phyloP scores from a whole-genome alignment of 2,888 invertebrate genomes.

The Pterostichus niger region DNA sequence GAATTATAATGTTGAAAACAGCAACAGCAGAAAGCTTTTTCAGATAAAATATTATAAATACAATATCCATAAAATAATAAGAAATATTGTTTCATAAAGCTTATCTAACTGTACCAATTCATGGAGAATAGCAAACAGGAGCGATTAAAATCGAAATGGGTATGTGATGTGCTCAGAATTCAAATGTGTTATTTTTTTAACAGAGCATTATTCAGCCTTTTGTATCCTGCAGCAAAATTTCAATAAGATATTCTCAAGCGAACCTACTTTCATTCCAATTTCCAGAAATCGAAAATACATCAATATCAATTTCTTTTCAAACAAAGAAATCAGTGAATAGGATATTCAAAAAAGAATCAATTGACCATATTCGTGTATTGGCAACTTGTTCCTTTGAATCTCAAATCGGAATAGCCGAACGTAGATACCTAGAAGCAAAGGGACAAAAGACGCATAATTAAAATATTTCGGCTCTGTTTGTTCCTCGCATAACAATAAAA shows the following conservation, averaged over 20 bases:
- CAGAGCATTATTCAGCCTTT: slow-evolving; percentile 29
- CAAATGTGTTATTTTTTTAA: slow-evolving; percentile 36
- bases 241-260: slow-evolving; percentile 19
- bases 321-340: slow-evolving; percentile 53
- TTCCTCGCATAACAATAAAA: slow-evolving; percentile 54
- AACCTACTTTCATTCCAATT: slow-evolving; percentile 27
- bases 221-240: slow-evolving; percentile 25
- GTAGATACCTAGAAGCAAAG: slow-evolving; percentile 17
- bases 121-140: no score
- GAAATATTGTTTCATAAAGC: no score
- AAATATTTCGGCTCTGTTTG: slow-evolving; percentile 60
- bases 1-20: no score
- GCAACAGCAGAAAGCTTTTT: no score
- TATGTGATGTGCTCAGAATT: background rate
- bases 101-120: no score
- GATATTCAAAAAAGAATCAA: slow-evolving; percentile 50
- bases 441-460: slow-evolving; percentile 57
- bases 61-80: no score
- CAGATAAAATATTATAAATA: no score
- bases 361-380: slow-evolving; percentile 56
- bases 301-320: slow-evolving; percentile 52
- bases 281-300: slow-evolving; percentile 34
- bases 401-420: background rate
- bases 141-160: slow-evolving; percentile 3
- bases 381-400: slow-evolving; percentile 60